Percentiles rank a stretch among this genome's conserved stretches.
Conservation (phyloP, 2,113 vertebrate genomes). For the Dicentrarchus labrax region DNA sequence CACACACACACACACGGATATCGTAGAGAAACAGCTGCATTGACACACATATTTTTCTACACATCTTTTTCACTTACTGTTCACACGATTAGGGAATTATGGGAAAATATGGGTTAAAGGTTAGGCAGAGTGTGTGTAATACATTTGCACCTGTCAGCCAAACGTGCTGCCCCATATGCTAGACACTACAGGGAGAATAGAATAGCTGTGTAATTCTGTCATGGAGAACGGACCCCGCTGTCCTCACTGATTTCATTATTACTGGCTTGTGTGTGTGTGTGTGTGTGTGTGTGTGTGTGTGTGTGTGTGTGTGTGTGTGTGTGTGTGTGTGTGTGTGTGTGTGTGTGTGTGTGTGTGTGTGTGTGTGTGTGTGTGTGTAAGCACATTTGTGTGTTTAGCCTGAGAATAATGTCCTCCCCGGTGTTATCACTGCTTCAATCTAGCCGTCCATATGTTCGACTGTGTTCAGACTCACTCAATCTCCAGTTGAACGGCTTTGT, state of each 20-base stretch:
- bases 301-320: slow-evolving; percentile 19
- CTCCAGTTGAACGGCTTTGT: slow-evolving; percentile 79
- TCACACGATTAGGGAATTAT: slow-evolving; percentile 12
- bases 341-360: slow-evolving; percentile 27
- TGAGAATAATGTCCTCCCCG: slow-evolving; percentile 61
- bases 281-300: neutral
- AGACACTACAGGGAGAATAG: slow-evolving; percentile 52
- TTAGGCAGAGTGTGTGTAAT: slow-evolving; percentile 46
- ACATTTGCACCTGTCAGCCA: slow-evolving; percentile 75
- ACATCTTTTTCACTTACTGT: slow-evolving; percentile 77
- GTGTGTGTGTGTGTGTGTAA: slow-evolving; percentile 5
- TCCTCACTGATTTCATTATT: slow-evolving; percentile 66
- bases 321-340: slow-evolving; percentile 29
- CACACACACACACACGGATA: slow-evolving; percentile 76
- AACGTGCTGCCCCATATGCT: slow-evolving; percentile 61
- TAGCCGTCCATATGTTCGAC: slow-evolving; percentile 77
- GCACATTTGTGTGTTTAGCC: slow-evolving; percentile 46
- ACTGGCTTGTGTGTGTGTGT: slow-evolving; percentile 24
- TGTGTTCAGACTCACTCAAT: slow-evolving; percentile 69
- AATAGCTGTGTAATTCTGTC: slow-evolving; percentile 66
- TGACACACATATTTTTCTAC: slow-evolving; percentile 82
- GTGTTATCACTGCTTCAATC: slow-evolving; percentile 76
- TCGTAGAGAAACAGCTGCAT: slow-evolving; percentile 88
- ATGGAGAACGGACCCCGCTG: slow-evolving; percentile 62
- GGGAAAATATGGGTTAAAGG: slow-evolving; percentile 63